Evolutionary conservation across 2,797 vertebrate genomes (phyloP).

Genomic region (Carduelis carduelis): DNA sequence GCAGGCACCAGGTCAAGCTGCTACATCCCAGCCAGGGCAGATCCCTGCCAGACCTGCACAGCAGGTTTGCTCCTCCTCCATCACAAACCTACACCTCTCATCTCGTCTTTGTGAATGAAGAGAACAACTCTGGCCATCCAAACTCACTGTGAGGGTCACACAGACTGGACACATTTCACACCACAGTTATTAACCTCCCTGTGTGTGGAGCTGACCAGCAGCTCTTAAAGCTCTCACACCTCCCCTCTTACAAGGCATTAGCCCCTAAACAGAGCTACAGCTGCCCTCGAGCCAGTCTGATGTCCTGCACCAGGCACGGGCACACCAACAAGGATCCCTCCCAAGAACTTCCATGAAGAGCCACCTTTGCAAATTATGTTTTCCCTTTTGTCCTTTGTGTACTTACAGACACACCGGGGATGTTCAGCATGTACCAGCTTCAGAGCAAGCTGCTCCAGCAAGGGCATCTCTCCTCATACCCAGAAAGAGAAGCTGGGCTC

Average conservation of each 20-base stretch:
- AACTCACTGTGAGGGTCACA: background rate
- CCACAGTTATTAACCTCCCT: background rate
- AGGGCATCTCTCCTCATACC: background rate
- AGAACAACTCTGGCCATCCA: background rate
- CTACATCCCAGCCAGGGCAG: background rate
- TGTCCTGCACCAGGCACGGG: background rate
- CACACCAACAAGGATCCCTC: background rate
- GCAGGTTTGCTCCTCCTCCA: background rate
- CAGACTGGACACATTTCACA: background rate
- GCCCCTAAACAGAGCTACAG: background rate
- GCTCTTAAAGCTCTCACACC: background rate
- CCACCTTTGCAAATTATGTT: accelerated
- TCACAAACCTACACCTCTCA: background rate
- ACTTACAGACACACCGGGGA: background rate
- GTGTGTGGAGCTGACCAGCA: background rate
- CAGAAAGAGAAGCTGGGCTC: background rate
- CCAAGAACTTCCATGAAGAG: background rate
- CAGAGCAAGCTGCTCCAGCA: background rate
- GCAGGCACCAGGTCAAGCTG: background rate
- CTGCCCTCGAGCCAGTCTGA: background rate
- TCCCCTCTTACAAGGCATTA: accelerated
- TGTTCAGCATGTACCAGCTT: accelerated
- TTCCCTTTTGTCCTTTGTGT: background rate
- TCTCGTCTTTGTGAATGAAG: background rate
- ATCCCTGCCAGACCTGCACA: background rate